Conservation (phyloP, 2,113 vertebrate species). For the Dipodomys ordii region DNA sequence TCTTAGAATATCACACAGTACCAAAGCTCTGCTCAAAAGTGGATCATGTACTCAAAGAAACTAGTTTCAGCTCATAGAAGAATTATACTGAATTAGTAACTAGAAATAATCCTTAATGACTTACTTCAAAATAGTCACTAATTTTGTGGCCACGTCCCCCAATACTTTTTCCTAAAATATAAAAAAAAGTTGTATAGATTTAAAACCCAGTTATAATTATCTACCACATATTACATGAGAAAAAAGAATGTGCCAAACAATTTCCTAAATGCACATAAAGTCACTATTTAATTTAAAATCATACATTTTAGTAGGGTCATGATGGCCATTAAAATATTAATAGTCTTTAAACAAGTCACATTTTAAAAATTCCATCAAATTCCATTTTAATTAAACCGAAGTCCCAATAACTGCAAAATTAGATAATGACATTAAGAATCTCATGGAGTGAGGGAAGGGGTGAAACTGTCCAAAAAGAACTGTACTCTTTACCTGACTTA, state of each 20-base stretch:
- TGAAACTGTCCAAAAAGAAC: no score
- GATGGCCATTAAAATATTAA: constrained; percentile 8
- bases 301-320: constrained; percentile 34
- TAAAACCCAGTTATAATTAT: constrained; percentile 58
- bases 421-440: neutral
- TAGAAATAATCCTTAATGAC: constrained; percentile 75
- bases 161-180: constrained; percentile 92
- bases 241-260: constrained; percentile 22
- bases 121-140: constrained; percentile 99
- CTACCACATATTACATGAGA: constrained; percentile 60
- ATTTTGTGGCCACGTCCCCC: constrained; percentile 97
- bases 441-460: no score
- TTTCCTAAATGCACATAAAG: constrained; percentile 43
- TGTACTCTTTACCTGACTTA: no score
- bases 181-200: constrained; percentile 68
- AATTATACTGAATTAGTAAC: constrained; percentile 43
- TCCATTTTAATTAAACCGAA: constrained; percentile 48
- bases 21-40: constrained; percentile 24
- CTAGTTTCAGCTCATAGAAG: constrained; percentile 34
- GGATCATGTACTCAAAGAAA: constrained; percentile 37
- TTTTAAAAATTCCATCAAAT: constrained; percentile 38
- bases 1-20: constrained; percentile 9
- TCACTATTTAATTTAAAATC: constrained; percentile 14
- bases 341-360: neutral
- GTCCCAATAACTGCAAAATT: neutral